Evolutionary conservation across 2,888 invertebrate species (phyloP), one percentile per base, ranked within the genome.

Genomic region (Iselma pallidipennis): DNA sequence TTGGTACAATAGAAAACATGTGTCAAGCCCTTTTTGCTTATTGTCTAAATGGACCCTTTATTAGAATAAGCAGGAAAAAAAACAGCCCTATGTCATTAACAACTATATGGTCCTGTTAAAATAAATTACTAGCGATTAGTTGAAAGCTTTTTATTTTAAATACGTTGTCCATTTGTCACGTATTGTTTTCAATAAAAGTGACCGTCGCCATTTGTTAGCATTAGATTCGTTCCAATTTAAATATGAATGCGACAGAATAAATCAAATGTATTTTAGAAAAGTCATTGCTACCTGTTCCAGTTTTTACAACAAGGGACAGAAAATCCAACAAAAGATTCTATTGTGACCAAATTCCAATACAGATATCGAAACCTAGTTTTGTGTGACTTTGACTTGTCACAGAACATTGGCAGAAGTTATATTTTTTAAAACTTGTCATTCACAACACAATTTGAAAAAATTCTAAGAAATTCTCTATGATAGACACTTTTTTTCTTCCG

Each of bases 81-180:
- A 19, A 45, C 45, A 45, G 45, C 45, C 45, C 45, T 45, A 45
- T 45, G 12, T 45, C 45, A 45, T 45, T 45, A 45, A 45, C 21
- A 45, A 45, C 19, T 21, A 45, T 45, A 45, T 19, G 45, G 45
- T 45, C 45, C 21, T 45, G 45, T 45, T n/a, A 55, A 59, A 59
- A 63, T 63, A 63, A 63, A 63, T 63, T 63, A 59, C 59, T 45
- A 55, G 55, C 63, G 63, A 63, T 63, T 63, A 63, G 59, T 45
- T 45, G 45, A 21, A 45, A 26, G 14, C 60, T 61, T 56, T 59
- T 59, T 56, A 59, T 63, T 50, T 63, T 19, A 31, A 48, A 45
- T 28, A 21, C 50, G 71, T 72, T 80, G 80, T 79, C 80, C 81
- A 81, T 81, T 81, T 80, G 78, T 81, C 80, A 80, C 74, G 75